Evolutionary conservation across 2,888 invertebrate species (phyloP), one percentile per base, ranked within the genome.

Genomic region (Acleris holmiana): DNA sequence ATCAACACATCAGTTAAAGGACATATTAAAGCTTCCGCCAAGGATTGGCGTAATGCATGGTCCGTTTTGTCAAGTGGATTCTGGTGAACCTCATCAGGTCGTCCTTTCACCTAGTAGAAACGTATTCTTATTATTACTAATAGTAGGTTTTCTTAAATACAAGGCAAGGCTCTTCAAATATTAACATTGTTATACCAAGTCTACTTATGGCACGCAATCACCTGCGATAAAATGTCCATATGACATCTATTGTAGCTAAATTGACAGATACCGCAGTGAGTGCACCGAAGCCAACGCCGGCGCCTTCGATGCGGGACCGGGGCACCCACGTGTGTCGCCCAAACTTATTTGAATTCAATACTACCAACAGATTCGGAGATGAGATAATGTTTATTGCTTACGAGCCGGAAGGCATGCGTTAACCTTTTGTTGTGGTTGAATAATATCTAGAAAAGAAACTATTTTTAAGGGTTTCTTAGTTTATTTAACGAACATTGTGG

Each of bases 301-400:
- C 82, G 81, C 77, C 73, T 72, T 67, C 73, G 61, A 67, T 66
- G 6, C 47, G 68, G 70, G 74, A 71, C 69, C 66, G 67, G 46
- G 70, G 72, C 83, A 73, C 84, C 86, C 84, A 87, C 87, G 79
- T 83, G 80, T 71, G 72, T 71, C 69, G 40, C 44, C n/a, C n/a
- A 4, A 47, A 71, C 71, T 77, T 72, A 86, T 89, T 89, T 86
- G 80, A 85, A 89, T 89, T 89, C 87, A 87, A 89, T 85, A 81
- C 80, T 71, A 68, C 73, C 69, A 72, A 68, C 66, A 77, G 82
- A 81, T 83, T 73, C 73, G 71, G 73, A 74, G 77, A 76, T 75
- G 77, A 73, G 80, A 82, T 82, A 80, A 77, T 69, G 69, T 66
- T 69, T 70, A 69, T 67, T 68, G 64, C 69, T 53, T 60, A 61